phyloP scores from a whole-genome alignment of 2,113 vertebrate species.

The Zapornia atra region DNA sequence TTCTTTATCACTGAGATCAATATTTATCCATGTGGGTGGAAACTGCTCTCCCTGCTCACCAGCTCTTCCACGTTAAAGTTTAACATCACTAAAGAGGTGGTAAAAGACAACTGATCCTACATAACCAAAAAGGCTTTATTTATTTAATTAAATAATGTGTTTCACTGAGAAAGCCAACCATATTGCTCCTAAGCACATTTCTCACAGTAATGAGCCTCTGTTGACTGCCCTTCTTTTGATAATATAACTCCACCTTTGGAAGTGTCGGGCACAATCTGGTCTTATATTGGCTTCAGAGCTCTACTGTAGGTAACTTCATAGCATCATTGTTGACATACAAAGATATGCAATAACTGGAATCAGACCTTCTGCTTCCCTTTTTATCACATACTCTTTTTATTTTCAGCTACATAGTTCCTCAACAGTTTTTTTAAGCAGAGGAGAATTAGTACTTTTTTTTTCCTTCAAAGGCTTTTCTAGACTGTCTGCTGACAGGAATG shows the following conservation, averaged over 20 bases:
- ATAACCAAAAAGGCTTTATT: neutral
- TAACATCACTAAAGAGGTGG: constrained; percentile 34
- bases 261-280: neutral
- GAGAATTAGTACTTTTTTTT: neutral
- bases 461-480: neutral
- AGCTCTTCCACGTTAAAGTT: constrained; percentile 33
- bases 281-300: neutral
- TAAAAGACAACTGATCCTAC: constrained; percentile 27
- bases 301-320: neutral
- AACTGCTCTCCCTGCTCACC: constrained; percentile 36
- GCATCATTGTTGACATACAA: neutral
- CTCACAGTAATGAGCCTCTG: neutral
- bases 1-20: constrained; percentile 57
- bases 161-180: neutral
- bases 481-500: neutral
- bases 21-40: constrained; percentile 69
- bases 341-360: neutral
- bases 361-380: neutral
- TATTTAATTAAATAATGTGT: constrained; percentile 1
- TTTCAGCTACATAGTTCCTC: neutral
- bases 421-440: neutral
- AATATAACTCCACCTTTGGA: neutral
- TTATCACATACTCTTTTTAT: neutral
- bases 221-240: neutral
- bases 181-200: constrained; percentile 10